Percentiles rank a stretch among this genome's conserved stretches.
Evolutionary conservation across 2,888 invertebrate genomes (phyloP).

Genomic region (Nephrotoma appendiculata): DNA sequence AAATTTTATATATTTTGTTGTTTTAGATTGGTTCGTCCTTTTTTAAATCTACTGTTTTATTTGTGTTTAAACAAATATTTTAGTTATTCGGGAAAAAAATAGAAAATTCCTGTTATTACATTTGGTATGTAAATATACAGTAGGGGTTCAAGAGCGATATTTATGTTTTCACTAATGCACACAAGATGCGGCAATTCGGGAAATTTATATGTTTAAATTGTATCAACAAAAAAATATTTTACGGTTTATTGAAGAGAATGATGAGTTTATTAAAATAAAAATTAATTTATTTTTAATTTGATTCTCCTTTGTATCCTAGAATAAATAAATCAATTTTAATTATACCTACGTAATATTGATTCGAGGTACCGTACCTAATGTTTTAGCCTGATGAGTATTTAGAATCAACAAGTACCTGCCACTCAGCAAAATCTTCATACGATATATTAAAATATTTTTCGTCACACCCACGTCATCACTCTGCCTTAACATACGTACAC

Average conservation of each 20-base stretch:
- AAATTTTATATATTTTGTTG: neutral
- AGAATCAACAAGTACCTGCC: too few species aligned
- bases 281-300: neutral
- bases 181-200: neutral
- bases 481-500: too few species aligned
- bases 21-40: neutral
- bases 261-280: neutral
- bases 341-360: neutral
- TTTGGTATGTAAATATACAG: neutral
- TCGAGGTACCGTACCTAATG: neutral
- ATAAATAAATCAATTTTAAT: neutral
- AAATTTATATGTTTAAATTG: neutral
- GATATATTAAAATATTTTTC: neutral
- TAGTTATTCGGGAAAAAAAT: neutral
- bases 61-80: neutral
- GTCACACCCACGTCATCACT: neutral
- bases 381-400: too few species aligned
- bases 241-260: neutral
- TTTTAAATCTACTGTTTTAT: neutral
- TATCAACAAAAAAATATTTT: neutral
- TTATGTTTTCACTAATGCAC: neutral
- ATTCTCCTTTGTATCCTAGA: neutral
- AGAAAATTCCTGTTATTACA: neutral
- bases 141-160: neutral
- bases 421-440: neutral